These are phyloP conservation scores for Callinectes sapidus DNA, from an alignment of 2,888 invertebrate genomes.

Conservation along the genomic window DNA sequence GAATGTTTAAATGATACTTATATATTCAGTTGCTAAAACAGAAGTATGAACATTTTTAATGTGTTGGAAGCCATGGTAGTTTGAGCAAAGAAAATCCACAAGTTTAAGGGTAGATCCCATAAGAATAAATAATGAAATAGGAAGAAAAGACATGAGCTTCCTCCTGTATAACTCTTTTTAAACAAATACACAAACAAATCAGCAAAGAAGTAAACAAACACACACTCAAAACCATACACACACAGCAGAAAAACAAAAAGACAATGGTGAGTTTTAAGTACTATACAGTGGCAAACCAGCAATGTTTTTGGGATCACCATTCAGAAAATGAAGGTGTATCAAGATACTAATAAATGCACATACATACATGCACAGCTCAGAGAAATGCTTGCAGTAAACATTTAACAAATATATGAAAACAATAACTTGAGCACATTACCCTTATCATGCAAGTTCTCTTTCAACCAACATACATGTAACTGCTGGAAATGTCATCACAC, in stretches of 20 bases:
- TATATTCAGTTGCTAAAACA: not conserved
- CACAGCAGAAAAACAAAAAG: not conserved
- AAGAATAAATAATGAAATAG: not conserved
- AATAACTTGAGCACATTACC: not conserved
- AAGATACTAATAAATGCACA: constrained; percentile 7
- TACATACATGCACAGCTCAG: not conserved
- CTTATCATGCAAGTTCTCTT: not conserved
- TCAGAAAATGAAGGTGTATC: not conserved
- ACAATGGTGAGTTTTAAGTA: not conserved
- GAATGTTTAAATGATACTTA: not conserved
- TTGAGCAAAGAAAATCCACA: not conserved
- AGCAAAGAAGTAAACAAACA: not conserved
- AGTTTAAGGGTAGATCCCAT: not conserved
- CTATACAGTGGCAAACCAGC: not conserved
- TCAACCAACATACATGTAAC: not conserved
- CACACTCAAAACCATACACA: not conserved
- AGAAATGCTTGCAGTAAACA: not conserved
- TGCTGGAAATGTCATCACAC: not conserved
- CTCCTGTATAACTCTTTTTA: not conserved
- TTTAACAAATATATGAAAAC: not conserved
- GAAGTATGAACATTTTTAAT: not conserved
- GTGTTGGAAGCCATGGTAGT: not conserved
- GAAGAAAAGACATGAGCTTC: not conserved
- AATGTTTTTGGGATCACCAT: not conserved
- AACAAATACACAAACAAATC: no score